Base-by-base conservation (phyloP, 1,140 invertebrate genomes). In the Zaprionus ornatus region DNA sequence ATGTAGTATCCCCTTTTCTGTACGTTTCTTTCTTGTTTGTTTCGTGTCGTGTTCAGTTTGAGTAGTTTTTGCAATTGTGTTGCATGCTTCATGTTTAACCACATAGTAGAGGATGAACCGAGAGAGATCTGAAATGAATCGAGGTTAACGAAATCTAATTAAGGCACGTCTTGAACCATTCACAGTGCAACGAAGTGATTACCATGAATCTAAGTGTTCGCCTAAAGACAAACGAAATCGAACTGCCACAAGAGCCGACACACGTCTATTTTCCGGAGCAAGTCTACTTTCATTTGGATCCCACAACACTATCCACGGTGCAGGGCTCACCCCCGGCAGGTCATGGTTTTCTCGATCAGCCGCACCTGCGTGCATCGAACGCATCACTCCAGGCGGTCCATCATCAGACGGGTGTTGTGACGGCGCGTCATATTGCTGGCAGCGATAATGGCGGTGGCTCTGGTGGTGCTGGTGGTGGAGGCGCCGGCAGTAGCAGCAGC, bases 201-300 rank as follows among this genome's bases (percentile, higher is more conserved):
- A 93, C 93, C 64, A 93, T 93, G 91, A 92, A 93, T 91, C 88
- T 93, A 80, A 93, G 94, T 87, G 93, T 94, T 69, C 92, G 93
- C 70, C 92, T 94, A 67, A 93, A 93, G 90, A 93, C 94, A 79
- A 93, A 93, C 48, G 93, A 93, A 79, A 87, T 93, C 70, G 93
- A 93, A 82, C 92, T 94, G 85, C 92, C 93, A 74, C 79, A 82
- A 67, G 86, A 90, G 81, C 78, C 81, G 68, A 82, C 79, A 82
- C 85, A 90, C 80, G 84, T 84, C 71, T 90, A 67, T 76, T 90
- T 90, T 90, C 85, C 85, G 79, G 85, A 90, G 79, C 85, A 90
- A 85, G 79, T 85, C 67, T 90, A 91, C 66, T 86, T 82, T 74
- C 90, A 86, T 74, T 81, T 86, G 90, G 85, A 91, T 72, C 70